Evolutionary conservation across 2,113 vertebrate genomes (phyloP).

Genomic region (Glareola pratincola): DNA sequence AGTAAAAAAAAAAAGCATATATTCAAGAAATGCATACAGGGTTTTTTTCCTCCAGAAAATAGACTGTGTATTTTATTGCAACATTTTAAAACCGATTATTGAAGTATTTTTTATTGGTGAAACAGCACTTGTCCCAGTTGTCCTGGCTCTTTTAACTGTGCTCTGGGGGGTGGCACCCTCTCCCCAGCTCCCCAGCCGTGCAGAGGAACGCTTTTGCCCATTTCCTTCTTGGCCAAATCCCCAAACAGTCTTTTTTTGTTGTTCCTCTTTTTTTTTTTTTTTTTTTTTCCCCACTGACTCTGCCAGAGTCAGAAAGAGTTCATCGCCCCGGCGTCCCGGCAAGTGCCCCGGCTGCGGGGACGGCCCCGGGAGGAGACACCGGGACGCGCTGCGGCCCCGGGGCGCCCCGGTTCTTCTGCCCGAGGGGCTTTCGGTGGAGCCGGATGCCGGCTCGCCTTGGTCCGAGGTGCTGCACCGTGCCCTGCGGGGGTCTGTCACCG

Average conservation of each 20-base stretch:
- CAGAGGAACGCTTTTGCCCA: not conserved
- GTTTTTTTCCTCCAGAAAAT: not conserved
- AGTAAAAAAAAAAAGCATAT: not conserved
- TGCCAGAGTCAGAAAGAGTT: not conserved
- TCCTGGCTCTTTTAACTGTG: not conserved
- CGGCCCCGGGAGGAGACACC: not conserved
- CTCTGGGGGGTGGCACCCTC: not conserved
- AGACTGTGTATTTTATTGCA: not conserved
- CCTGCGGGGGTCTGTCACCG: accelerated
- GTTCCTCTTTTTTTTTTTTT: too few relatives aligned
- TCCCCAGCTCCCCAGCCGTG: accelerated
- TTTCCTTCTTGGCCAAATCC: not conserved
- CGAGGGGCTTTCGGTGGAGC: too few relatives aligned
- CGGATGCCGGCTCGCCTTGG: accelerated
- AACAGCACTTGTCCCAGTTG: not conserved
- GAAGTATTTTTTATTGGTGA: not conserved
- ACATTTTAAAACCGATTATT: not conserved
- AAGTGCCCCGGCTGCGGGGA: not conserved
- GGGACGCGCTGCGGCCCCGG: too few relatives aligned
- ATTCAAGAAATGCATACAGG: not conserved
- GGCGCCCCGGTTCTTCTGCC: not conserved
- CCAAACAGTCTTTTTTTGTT: not conserved
- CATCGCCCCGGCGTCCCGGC: not conserved
- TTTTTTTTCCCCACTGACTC: not conserved
- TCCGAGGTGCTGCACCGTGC: not conserved